These are phyloP conservation scores for Microctonus aethiopoides DNA, from an alignment of 2,888 invertebrate genomes.

Conservation along the genomic window DNA sequence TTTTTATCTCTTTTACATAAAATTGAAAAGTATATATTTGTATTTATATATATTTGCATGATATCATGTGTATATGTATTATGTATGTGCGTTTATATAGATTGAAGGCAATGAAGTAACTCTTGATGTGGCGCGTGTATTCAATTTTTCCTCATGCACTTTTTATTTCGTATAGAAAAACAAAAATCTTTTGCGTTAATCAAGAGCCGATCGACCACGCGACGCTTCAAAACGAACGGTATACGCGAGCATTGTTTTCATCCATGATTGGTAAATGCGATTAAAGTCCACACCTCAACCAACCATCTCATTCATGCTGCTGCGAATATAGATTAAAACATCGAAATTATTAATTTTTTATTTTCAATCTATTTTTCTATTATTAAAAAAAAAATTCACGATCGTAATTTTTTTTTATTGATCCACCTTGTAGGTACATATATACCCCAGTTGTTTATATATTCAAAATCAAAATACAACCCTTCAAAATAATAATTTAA, in stretches of 20 bases:
- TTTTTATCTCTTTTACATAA: not conserved
- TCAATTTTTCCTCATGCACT: conserved; percentile 5
- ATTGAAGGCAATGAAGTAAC: not conserved
- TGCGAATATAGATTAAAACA: not conserved
- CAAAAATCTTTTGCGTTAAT: conserved; percentile 56
- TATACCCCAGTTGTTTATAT: no score
- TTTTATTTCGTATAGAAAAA: conserved; percentile 31
- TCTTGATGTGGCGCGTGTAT: not conserved
- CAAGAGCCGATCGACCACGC: conserved; percentile 59
- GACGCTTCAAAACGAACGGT: conserved; percentile 50
- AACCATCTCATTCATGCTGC: not conserved
- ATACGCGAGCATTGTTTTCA: conserved; percentile 51
- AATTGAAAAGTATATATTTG: not conserved
- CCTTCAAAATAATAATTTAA: no score
- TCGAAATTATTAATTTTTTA: not conserved
- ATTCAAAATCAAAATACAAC: no score
- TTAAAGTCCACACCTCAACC: conserved; percentile 54
- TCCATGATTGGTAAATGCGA: conserved; percentile 56
- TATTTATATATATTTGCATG: not conserved
- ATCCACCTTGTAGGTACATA: no score
- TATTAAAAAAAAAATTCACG: no score
- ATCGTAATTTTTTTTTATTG: no score
- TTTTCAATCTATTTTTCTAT: conserved; percentile 2
- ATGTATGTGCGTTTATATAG: not conserved
- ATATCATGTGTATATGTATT: no score